A percentile compares a stretch with the other conserved stretches of the same genome.
Evolutionary conservation across 2,888 invertebrate species (phyloP).

Genomic region (Candidula unifasciata): DNA sequence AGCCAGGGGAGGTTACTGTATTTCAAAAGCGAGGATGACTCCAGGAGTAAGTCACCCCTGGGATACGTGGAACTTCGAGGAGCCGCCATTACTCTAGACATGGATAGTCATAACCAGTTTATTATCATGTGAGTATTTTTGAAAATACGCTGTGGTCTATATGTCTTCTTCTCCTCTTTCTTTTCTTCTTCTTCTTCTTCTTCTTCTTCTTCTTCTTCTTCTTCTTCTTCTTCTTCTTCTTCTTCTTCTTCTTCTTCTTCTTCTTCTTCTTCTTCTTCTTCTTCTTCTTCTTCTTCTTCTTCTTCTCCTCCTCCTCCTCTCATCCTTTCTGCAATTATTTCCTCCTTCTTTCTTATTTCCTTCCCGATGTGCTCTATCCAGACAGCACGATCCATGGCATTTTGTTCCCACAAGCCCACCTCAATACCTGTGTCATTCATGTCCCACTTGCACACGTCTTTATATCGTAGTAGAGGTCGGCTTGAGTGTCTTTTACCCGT

Average conservation of each 20-base stretch:
- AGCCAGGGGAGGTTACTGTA: conserved; percentile 72
- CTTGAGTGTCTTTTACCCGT: too few species aligned
- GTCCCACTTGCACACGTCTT: too few species aligned
- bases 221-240: neutral
- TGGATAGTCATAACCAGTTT: conserved; percentile 77
- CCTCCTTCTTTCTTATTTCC: too few species aligned
- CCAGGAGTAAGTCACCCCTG: conserved; percentile 66
- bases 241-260: conserved; percentile 14
- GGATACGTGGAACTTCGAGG: conserved; percentile 74
- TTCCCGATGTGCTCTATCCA: too few species aligned
- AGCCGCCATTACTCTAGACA: conserved; percentile 76
- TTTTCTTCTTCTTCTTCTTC: neutral
- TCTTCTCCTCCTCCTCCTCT: too few species aligned
- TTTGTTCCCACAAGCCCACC: too few species aligned
- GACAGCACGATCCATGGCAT: too few species aligned
- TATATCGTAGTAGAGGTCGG: too few species aligned
- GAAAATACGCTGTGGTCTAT: neutral
- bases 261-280: conserved; percentile 10
- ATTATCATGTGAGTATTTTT: conserved; percentile 75
- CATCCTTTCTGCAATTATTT: too few species aligned
- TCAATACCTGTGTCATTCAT: too few species aligned
- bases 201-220: neutral
- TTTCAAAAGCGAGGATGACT: conserved; percentile 74
- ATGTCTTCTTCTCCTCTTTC: neutral
- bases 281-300: too few species aligned